These are phyloP conservation scores for Cistogaster globosa DNA, from an alignment of 2,888 invertebrate genomes.

Conservation along the genomic window DNA sequence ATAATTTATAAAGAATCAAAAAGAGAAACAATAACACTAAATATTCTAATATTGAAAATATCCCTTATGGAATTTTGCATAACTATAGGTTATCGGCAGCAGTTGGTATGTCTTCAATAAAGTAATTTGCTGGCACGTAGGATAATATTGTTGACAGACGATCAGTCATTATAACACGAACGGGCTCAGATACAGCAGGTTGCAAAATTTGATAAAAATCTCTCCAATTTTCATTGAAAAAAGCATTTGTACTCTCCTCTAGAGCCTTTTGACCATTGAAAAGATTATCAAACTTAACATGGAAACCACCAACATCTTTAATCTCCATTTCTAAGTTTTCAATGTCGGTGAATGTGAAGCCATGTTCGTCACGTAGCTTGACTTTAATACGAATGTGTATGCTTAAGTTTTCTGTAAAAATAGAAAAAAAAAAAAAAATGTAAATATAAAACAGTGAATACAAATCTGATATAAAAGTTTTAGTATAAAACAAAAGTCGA, in stretches of 20 bases:
- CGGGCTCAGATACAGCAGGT: slow-evolving; percentile 86
- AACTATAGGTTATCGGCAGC: slow-evolving; percentile 17
- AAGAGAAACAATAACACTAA: too few species aligned
- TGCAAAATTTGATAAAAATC: slow-evolving; percentile 87
- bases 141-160: slow-evolving; percentile 86
- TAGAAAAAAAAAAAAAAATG: not conserved
- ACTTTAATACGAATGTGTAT: slow-evolving; percentile 86
- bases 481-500: not conserved
- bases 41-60: not conserved
- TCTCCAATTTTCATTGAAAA: slow-evolving; percentile 88
- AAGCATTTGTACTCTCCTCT: slow-evolving; percentile 87
- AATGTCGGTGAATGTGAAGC: slow-evolving; percentile 86
- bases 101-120: slow-evolving; percentile 85
- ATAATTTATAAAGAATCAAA: too few species aligned
- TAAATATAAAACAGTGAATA: not conserved
- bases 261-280: slow-evolving; percentile 82
- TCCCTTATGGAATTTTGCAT: too few species aligned
- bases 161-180: slow-evolving; percentile 86
- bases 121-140: slow-evolving; percentile 86
- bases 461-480: not conserved
- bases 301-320: slow-evolving; percentile 85
- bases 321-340: slow-evolving; percentile 86
- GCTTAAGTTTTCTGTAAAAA: slow-evolving; percentile 76
- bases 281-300: slow-evolving; percentile 87
- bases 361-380: slow-evolving; percentile 85